Conservation (phyloP, 35 echinoderm and acorn worm genomes). For the Nesometra sesokonis region DNA sequence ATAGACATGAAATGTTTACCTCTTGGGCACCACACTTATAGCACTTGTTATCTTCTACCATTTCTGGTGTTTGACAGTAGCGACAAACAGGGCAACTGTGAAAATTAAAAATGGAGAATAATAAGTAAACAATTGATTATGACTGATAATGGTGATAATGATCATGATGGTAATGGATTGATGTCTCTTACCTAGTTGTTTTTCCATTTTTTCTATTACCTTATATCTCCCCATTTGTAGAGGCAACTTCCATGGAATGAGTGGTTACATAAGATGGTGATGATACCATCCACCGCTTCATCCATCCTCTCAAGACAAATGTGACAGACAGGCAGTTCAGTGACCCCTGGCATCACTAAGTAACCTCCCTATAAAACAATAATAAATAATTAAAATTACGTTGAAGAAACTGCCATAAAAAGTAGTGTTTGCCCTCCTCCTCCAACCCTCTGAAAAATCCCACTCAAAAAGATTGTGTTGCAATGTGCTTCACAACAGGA, state of each 20-base stretch:
- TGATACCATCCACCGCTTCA: conserved; percentile 94
- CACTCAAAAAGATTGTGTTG: no score
- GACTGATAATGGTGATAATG: no score
- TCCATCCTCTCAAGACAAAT: conserved; percentile 98
- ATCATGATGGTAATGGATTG: no score
- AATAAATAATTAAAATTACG: not conserved
- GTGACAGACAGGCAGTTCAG: conserved; percentile 90
- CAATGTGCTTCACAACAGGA: no score
- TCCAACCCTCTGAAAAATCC: no score
- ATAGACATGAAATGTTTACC: conserved; percentile 27
- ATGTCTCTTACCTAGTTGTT: no score
- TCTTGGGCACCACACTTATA: conserved; percentile 86
- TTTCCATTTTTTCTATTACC: no score
- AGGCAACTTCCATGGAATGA: conserved; percentile 93
- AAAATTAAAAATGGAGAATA: not conserved
- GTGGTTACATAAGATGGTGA: conserved; percentile 97
- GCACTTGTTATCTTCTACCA: conserved; percentile 84
- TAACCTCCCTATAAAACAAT: conserved; percentile 48
- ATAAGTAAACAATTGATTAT: no score
- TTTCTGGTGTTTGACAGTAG: conserved; percentile 84
- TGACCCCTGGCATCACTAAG: conserved; percentile 65
- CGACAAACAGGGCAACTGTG: conserved; percentile 89
- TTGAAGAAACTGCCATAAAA: no score
- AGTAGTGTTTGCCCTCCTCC: no score
- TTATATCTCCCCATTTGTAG: conserved; percentile 94